These are phyloP conservation scores for Drosophila cardini DNA, from an alignment of 1,140 invertebrate species.

Conservation along the genomic window DNA sequence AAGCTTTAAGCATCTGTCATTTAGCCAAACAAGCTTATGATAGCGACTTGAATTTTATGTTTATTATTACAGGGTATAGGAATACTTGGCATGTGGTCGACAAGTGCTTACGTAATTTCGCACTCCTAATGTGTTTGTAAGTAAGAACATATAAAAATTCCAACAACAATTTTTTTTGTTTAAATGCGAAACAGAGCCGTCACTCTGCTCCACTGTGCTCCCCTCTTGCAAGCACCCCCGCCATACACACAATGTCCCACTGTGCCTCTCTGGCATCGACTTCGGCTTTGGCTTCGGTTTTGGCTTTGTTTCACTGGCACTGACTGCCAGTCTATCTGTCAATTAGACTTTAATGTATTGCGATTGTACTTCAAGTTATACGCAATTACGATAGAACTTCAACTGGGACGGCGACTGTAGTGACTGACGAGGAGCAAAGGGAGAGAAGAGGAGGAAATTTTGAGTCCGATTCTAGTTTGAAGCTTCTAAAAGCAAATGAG, in stretches of 20 bases:
- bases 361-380: conserved; percentile 72
- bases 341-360: conserved; percentile 80
- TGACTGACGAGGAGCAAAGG: background rate
- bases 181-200: conserved; percentile 37
- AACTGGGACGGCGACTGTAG: conserved; percentile 23
- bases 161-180: conserved; percentile 28
- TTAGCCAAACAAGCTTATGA: background rate
- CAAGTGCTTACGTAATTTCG: conserved; percentile 76
- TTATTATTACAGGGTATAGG: conserved; percentile 7
- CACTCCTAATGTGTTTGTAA: conserved; percentile 50
- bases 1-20: background rate
- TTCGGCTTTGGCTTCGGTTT: background rate
- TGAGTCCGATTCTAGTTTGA: conserved; percentile 13
- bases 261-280: conserved; percentile 3
- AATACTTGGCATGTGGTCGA: conserved; percentile 36
- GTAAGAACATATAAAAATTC: conserved; percentile 33
- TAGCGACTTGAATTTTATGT: background rate
- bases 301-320: conserved; percentile 19
- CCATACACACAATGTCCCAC: background rate
- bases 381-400: conserved; percentile 78
- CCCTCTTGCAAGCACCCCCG: background rate
- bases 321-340: conserved; percentile 75
- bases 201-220: conserved; percentile 6
- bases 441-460: background rate
- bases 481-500: conserved; percentile 68